Conservation (phyloP, 2,888 invertebrate species). For the Nephrotoma guestfalica region DNA sequence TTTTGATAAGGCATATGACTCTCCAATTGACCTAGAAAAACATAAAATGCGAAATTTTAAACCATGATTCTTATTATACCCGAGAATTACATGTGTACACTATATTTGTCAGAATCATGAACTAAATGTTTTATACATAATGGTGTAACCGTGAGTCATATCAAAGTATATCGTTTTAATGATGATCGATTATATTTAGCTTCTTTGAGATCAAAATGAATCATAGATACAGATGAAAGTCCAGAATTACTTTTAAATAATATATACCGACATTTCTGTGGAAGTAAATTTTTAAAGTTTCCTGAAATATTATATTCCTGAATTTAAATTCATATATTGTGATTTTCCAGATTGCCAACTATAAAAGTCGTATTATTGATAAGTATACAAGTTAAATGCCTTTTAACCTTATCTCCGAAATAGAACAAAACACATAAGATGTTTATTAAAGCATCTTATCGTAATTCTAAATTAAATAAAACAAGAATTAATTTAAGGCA, state of each 20-base stretch:
- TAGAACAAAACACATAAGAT: background rate
- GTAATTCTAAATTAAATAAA: background rate
- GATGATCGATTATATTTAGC: background rate
- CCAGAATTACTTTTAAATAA: background rate
- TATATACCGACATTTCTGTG: background rate
- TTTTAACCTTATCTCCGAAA: background rate
- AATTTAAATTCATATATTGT: background rate
- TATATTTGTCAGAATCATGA: background rate
- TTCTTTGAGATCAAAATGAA: background rate
- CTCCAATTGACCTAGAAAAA: background rate
- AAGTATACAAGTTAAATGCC: background rate
- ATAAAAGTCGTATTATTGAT: background rate
- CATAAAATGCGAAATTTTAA: background rate
- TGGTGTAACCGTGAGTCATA: background rate
- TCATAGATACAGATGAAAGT: background rate
- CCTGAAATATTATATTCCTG: no score
- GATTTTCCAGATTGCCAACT: background rate
- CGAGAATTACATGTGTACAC: background rate
- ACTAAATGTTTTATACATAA: background rate
- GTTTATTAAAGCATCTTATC: background rate
- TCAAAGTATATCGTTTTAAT: background rate
- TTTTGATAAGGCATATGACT: background rate
- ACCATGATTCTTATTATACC: background rate
- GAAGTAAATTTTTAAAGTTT: background rate
- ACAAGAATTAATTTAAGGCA: background rate